Evolutionary conservation across 1,140 invertebrate species (phyloP).

Genomic region (Himalopsyche phryganea): DNA sequence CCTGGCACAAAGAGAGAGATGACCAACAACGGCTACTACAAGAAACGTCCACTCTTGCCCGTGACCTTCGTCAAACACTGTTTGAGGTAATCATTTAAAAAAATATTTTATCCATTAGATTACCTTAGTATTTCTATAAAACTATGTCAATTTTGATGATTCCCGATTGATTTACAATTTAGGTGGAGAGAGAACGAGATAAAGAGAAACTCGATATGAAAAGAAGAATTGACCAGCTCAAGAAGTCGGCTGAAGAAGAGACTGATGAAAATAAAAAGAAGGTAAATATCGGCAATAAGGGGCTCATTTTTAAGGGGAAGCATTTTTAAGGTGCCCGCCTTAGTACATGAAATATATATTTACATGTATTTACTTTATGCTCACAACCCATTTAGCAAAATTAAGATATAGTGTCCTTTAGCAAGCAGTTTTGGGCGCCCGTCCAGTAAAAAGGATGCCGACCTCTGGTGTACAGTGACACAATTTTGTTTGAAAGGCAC

Average conservation of each 20-base stretch:
- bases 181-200: conserved; percentile 82
- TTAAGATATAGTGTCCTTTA: no score
- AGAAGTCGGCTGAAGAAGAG: conserved; percentile 81
- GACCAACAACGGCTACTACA: conserved; percentile 86
- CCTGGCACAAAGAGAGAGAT: conserved; percentile 93
- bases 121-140: neutral
- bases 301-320: no score
- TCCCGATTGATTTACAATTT: conserved; percentile 31
- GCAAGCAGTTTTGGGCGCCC: no score
- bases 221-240: conserved; percentile 78
- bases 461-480: no score
- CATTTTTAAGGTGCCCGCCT: no score
- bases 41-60: conserved; percentile 86
- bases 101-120: no score
- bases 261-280: conserved; percentile 85
- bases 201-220: conserved; percentile 84
- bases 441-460: no score
- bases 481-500: no score
- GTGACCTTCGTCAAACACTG: conserved; percentile 82
- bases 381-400: no score
- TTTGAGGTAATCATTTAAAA: conserved; percentile 63
- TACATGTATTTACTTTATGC: no score
- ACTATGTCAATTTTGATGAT: neutral
- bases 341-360: no score
- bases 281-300: no score